Conservation (phyloP, 2,888 invertebrate species). For the Cryptocheilus praepositus region DNA sequence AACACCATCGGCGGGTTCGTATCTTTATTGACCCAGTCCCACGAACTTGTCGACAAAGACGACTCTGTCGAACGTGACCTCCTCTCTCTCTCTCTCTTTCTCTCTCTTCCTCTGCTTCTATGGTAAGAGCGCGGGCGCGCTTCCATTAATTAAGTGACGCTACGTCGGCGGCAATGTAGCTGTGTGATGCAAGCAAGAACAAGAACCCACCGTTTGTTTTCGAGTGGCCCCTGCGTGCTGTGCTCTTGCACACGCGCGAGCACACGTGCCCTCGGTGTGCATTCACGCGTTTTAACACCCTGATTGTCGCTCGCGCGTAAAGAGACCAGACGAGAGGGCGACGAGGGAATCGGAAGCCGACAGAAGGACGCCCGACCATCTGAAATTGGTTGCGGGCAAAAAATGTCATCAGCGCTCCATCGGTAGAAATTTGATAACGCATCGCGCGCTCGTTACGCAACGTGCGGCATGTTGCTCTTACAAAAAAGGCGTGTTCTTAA, state of each 20-base stretch:
- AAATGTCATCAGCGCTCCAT: too few relatives aligned
- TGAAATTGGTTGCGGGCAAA: too few relatives aligned
- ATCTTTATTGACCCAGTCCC: conserved; percentile 59
- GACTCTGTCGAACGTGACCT: conserved; percentile 44
- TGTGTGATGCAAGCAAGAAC: conserved; percentile 4
- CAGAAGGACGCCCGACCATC: too few relatives aligned
- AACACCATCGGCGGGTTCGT: conserved; percentile 31
- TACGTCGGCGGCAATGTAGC: conserved; percentile 20
- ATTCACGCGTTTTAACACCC: conserved; percentile 48
- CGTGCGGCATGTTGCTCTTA: too few relatives aligned
- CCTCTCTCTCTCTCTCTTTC: background rate
- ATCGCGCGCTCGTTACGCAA: too few relatives aligned
- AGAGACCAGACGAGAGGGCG: too few relatives aligned
- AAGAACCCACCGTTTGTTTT: conserved; percentile 39
- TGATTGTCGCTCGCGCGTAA: conserved; percentile 33
- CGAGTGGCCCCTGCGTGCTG: conserved; percentile 30
- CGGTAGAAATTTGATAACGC: too few relatives aligned
- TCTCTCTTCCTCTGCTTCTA: background rate
- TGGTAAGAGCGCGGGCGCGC: conserved; percentile 14
- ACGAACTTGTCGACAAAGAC: conserved; percentile 51
- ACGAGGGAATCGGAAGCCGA: conserved; percentile 19
- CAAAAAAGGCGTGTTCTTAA: too few relatives aligned
- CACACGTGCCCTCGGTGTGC: conserved; percentile 41
- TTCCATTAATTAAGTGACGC: conserved; percentile 53
- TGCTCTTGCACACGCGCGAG: conserved; percentile 22